These are phyloP conservation scores for Colius striatus DNA, from an alignment of 2,113 vertebrate species.

Conservation along the genomic window DNA sequence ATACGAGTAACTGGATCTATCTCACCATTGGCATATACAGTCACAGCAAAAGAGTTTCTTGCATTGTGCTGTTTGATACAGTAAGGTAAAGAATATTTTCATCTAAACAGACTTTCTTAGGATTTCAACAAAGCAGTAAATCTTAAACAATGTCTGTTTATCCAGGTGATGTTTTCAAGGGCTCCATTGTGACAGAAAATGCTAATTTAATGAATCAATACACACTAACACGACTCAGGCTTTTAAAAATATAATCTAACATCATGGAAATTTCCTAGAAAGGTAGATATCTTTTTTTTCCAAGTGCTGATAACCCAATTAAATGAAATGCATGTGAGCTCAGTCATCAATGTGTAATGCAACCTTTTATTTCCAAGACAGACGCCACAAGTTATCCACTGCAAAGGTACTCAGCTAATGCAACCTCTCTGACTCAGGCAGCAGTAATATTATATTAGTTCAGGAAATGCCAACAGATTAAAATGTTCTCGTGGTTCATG, in stretches of 20 bases:
- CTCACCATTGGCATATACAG: not conserved
- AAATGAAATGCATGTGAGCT: not conserved
- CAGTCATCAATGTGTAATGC: not conserved
- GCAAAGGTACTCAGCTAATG: not conserved
- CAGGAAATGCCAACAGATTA: constrained; percentile 8
- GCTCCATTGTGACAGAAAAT: not conserved
- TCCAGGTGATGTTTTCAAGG: not conserved
- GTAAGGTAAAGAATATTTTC: not conserved
- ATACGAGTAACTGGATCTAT: not conserved
- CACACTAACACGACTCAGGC: not conserved
- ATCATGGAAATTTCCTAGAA: not conserved
- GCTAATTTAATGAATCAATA: not conserved
- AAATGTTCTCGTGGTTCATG: not conserved
- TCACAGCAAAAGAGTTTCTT: not conserved
- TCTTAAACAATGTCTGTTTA: not conserved
- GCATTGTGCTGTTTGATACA: not conserved
- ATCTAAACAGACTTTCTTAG: not conserved
- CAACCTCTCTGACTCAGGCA: not conserved
- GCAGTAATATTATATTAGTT: not conserved
- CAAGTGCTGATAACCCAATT: not conserved
- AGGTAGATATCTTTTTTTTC: constrained; percentile 1
- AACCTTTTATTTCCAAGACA: not conserved
- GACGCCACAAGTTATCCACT: not conserved
- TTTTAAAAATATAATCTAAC: not conserved
- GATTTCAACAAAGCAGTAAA: not conserved